These are phyloP conservation scores for Calyptomena viridis DNA, from an alignment of 2,113 vertebrate genomes.

Conservation along the genomic window DNA sequence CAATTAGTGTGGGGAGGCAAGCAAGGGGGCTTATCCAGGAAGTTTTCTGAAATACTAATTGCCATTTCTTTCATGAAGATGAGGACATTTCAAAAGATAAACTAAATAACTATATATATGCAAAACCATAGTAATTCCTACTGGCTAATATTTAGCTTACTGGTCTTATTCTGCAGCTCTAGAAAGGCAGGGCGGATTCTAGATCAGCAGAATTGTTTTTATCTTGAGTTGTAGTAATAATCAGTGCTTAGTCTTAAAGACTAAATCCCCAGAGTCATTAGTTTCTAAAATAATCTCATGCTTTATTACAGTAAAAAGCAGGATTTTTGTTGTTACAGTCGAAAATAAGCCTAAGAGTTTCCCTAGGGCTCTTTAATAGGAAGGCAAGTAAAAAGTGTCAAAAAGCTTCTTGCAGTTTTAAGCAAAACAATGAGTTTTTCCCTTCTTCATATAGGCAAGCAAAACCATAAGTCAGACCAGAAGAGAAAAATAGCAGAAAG, in stretches of 20 bases:
- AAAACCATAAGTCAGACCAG: neutral
- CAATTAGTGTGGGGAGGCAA: neutral
- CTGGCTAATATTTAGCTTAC: neutral
- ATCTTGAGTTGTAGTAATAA: conserved; percentile 15
- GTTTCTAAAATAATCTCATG: conserved; percentile 22
- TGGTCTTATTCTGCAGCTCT: neutral
- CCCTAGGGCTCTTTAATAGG: neutral
- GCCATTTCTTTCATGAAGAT: neutral
- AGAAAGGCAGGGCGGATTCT: neutral
- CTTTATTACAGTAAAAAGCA: conserved; percentile 16
- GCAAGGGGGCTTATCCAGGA: neutral
- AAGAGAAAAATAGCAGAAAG: neutral
- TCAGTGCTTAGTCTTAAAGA: conserved; percentile 5
- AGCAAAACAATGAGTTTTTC: neutral
- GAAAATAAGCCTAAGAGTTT: conserved; percentile 16
- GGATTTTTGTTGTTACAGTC: neutral
- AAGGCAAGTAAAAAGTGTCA: neutral
- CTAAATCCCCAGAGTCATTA: neutral
- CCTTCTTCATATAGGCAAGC: neutral
- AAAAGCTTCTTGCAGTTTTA: neutral
- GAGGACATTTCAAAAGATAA: neutral
- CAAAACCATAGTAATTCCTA: neutral
- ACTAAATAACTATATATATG: neutral
- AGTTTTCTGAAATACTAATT: neutral
- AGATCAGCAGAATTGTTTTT: conserved; percentile 18